Percentiles rank a stretch among this genome's conserved stretches.
Evolutionary conservation across 2,797 vertebrate species (phyloP).

Genomic region (Tangara arthus): DNA sequence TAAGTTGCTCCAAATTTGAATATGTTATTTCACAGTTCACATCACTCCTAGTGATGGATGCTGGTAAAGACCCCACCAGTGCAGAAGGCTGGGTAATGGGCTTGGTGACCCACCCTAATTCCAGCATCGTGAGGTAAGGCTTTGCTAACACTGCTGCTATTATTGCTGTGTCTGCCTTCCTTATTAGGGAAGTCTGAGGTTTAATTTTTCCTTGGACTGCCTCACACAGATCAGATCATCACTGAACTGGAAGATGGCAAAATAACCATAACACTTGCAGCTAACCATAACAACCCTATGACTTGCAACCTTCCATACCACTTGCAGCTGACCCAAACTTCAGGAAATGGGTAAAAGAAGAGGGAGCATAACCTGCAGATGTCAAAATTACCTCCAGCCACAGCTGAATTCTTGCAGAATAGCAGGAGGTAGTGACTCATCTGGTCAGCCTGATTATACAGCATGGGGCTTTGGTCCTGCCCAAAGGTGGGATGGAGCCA

Average conservation of each 20-base stretch:
- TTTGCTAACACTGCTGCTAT: background rate
- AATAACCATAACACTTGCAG: background rate
- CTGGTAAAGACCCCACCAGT: constrained; percentile 47
- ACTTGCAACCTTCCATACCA: background rate
- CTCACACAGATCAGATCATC: background rate
- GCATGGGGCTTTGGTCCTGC: background rate
- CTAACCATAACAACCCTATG: background rate
- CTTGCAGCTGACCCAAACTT: background rate
- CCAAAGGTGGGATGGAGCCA: accelerated
- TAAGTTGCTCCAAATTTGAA: background rate
- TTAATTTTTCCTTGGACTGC: background rate
- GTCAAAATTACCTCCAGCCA: background rate
- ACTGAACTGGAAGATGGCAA: background rate
- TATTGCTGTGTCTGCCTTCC: background rate
- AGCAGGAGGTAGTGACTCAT: background rate
- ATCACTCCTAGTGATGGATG: constrained; percentile 58
- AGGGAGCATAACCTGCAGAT: background rate
- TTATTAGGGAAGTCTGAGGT: background rate
- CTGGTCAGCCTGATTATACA: background rate
- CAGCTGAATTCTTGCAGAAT: background rate
- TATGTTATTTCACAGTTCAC: constrained; percentile 53
- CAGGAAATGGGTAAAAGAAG: background rate
- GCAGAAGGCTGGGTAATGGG: constrained; percentile 39
- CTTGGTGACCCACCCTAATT: constrained; percentile 70
- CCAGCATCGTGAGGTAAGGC: constrained; percentile 66